Percentiles rank a stretch among this genome's conserved stretches.
Evolutionary conservation across 2,888 invertebrate species (phyloP).

Genomic region (Ferdinandea cuprea): DNA sequence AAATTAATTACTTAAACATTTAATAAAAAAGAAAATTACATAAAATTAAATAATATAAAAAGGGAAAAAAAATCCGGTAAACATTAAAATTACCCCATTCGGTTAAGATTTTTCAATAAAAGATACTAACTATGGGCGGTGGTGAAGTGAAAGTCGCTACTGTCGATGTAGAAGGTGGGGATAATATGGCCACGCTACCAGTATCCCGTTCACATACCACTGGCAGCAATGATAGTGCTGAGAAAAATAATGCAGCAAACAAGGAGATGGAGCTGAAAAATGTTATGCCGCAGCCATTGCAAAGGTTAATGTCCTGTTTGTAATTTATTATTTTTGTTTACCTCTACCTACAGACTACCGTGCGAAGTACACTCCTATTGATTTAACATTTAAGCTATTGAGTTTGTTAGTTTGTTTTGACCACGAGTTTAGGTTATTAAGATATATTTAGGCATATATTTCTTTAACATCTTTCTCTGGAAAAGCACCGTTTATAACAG

Average conservation of each 20-base stretch:
- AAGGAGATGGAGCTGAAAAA: constrained; percentile 94
- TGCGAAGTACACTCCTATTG: background rate
- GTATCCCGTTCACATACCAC: constrained; percentile 89
- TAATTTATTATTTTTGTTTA: background rate
- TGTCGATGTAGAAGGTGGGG: constrained; percentile 93
- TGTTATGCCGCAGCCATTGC: constrained; percentile 92
- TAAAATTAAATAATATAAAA: constrained; percentile 10
- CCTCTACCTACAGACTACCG: no score
- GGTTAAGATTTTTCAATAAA: constrained; percentile 26
- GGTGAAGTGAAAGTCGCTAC: constrained; percentile 94
- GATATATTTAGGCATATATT: no score
- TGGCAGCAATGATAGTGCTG: constrained; percentile 89
- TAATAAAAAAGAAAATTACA: constrained; percentile 6
- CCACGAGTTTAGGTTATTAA: background rate
- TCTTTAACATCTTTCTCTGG: no score
- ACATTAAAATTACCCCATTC: background rate
- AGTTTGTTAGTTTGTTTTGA: background rate
- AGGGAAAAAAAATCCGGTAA: background rate
- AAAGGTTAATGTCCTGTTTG: constrained; percentile 86
- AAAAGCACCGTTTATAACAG: no score
- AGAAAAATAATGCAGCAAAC: constrained; percentile 92
- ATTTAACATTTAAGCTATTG: background rate
- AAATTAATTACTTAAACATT: constrained; percentile 30
- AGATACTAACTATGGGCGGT: constrained; percentile 84
- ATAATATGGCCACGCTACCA: constrained; percentile 95